A percentile compares a stretch with the other conserved stretches of the same genome.
phyloP scores from a whole-genome alignment of 2,797 vertebrate genomes.

The Tangara arthus region DNA sequence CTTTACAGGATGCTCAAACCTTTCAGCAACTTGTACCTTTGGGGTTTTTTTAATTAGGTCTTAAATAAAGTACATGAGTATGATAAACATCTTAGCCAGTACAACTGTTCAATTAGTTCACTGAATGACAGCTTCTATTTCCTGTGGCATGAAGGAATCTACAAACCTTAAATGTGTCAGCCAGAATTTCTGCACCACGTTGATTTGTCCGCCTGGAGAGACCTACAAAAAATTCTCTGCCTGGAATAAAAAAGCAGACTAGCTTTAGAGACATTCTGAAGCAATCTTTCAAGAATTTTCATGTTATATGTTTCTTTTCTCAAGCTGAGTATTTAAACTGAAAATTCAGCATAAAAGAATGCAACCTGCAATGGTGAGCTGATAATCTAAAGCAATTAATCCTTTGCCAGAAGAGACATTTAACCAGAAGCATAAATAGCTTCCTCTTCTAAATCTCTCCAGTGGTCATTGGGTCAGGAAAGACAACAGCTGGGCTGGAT shows the following conservation, averaged over 20 bases:
- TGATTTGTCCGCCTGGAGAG: conserved; percentile 97
- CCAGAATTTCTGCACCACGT: conserved; percentile 95
- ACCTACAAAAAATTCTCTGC: conserved; percentile 96
- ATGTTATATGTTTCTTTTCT: neutral
- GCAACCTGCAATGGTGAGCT: neutral
- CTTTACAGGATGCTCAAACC: neutral
- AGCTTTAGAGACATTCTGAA: neutral
- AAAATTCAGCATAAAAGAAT: neutral
- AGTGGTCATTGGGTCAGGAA: neutral
- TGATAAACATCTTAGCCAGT: neutral
- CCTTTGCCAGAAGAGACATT: neutral
- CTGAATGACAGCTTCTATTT: neutral
- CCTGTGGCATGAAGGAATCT: neutral
- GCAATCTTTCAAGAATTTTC: neutral
- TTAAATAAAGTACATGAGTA: neutral
- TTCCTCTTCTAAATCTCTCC: conserved; percentile 12
- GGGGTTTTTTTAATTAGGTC: neutral
- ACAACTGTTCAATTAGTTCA: neutral
- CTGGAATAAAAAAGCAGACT: conserved; percentile 70
- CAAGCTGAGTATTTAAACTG: neutral
- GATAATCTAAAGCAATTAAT: conserved; percentile 10
- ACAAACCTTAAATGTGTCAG: conserved; percentile 95
- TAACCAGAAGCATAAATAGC: neutral
- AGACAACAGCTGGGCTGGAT: conserved; percentile 26
- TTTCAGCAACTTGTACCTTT: neutral